A percentile compares a stretch with the other conserved stretches of the same genome.
Evolutionary conservation across 2,888 invertebrate genomes (phyloP).

Genomic region (Mesorhabditis sp.): DNA sequence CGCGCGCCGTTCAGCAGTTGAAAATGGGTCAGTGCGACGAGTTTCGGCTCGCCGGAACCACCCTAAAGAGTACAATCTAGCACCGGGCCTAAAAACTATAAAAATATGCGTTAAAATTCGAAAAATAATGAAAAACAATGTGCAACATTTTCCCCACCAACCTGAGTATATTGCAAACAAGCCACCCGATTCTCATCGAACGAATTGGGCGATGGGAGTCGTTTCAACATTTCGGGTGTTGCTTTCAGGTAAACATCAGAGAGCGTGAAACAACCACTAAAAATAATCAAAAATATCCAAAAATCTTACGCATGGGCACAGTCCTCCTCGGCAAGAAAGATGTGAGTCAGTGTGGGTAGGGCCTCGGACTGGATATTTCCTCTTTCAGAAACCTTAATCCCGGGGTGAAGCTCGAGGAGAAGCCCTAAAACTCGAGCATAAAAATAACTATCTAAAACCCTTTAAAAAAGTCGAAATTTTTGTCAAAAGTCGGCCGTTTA

Average conservation of each 20-base stretch:
- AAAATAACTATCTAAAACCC: too few species aligned
- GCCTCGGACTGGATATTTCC: constrained; percentile 50
- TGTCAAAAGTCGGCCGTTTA: too few species aligned
- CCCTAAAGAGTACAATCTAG: constrained; percentile 32
- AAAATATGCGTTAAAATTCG: too few species aligned
- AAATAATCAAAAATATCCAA: background rate
- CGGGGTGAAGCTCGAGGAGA: constrained; percentile 6
- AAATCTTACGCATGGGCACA: constrained; percentile 47
- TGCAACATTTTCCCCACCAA: constrained; percentile 10
- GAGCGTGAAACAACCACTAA: constrained; percentile 49
- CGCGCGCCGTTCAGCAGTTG: constrained; percentile 53
- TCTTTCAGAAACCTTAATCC: constrained; percentile 3
- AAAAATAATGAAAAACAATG: too few species aligned
- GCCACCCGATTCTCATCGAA: constrained; percentile 51
- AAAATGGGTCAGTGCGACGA: constrained; percentile 50
- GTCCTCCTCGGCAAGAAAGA: constrained; percentile 59
- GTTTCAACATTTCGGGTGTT: constrained; percentile 38
- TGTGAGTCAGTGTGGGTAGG: constrained; percentile 58
- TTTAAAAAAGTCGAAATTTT: too few species aligned
- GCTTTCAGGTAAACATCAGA: constrained; percentile 48
- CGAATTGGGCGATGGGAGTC: constrained; percentile 41
- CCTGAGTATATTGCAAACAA: constrained; percentile 51
- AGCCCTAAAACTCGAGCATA: too few species aligned
- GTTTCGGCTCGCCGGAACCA: constrained; percentile 47
- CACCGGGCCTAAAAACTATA: background rate